Conservation (phyloP, 2,888 invertebrate species). For the Nephrotoma appendiculata region DNA sequence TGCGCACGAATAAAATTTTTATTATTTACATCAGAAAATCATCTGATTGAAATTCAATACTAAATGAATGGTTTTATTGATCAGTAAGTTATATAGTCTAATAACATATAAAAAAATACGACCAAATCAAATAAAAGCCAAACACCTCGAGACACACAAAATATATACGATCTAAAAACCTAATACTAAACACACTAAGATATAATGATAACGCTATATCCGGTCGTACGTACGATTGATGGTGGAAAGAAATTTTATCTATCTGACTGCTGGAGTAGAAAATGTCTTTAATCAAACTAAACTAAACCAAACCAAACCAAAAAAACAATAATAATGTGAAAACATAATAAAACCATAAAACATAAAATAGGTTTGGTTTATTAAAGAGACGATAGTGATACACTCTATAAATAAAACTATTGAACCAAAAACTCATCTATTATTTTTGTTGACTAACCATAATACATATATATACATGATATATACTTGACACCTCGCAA, state of each 20-base stretch:
- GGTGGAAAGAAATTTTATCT: not conserved
- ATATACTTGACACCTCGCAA: not conserved
- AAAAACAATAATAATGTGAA: not conserved
- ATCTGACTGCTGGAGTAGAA: not conserved
- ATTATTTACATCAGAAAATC: not conserved
- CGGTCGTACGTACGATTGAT: not conserved
- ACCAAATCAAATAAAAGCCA: not conserved
- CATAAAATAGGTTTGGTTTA: not conserved
- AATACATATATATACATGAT: not conserved
- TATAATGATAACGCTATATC: not conserved
- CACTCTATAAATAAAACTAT: not conserved
- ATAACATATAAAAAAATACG: not conserved
- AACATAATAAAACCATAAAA: not conserved
- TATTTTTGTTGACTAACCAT: not conserved
- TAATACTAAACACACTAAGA: not conserved
- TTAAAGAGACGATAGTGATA: not conserved
- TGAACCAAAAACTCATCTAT: not conserved
- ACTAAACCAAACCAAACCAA: not conserved
- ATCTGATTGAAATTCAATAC: not conserved
- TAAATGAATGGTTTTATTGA: not conserved
- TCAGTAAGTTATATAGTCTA: not conserved
- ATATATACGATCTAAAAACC: not conserved
- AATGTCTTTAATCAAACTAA: not conserved
- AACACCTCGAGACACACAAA: not conserved
- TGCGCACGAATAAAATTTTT: not conserved